These are phyloP conservation scores for Alosa sapidissima DNA, from an alignment of 2,797 vertebrate genomes.

Conservation along the genomic window DNA sequence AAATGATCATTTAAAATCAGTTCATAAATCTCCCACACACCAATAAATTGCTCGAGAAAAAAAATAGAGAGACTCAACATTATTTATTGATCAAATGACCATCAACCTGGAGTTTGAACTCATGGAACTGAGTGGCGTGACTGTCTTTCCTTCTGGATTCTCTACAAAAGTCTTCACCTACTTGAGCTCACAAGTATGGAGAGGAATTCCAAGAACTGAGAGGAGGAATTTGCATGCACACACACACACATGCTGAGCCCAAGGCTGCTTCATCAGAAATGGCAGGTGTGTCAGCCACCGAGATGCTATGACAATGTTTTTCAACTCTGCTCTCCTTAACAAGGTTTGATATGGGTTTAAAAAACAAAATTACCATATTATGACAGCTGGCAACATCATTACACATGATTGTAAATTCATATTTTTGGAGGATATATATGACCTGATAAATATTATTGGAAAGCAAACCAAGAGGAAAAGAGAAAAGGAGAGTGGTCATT, in stretches of 20 bases:
- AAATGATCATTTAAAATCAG: conserved; percentile 12
- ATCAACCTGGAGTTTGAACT: not conserved
- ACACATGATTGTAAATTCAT: not conserved
- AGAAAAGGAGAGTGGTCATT: not conserved
- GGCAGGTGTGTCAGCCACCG: not conserved
- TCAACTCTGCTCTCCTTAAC: not conserved
- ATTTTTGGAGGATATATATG: not conserved
- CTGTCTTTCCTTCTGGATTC: not conserved
- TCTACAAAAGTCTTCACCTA: not conserved
- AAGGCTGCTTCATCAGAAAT: not conserved
- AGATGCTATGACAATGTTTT: conserved; percentile 1
- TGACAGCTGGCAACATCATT: not conserved
- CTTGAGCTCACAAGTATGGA: not conserved
- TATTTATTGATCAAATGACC: conserved; percentile 17
- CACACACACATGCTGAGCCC: not conserved
- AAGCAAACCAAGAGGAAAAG: not conserved
- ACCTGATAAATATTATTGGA: not conserved
- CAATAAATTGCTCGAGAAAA: not conserved
- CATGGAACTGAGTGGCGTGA: not conserved
- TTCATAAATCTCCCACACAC: not conserved
- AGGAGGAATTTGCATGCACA: not conserved
- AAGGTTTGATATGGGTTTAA: not conserved
- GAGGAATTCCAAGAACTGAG: not conserved
- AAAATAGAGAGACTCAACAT: not conserved
- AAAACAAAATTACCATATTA: not conserved